Base-by-base conservation (phyloP, 2,113 vertebrate genomes). In the Symphodus melops region DNA sequence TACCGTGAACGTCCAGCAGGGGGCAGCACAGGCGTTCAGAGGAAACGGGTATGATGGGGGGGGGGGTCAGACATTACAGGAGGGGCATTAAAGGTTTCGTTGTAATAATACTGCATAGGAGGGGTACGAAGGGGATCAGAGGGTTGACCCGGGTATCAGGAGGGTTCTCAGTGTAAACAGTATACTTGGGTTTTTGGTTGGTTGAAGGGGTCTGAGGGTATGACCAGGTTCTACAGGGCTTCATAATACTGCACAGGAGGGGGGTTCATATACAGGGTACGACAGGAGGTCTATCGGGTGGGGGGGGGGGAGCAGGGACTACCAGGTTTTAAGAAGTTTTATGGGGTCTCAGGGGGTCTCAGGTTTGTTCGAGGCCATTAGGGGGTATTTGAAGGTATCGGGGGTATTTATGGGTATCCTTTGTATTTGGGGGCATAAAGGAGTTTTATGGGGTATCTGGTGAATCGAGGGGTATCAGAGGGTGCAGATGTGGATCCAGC, bases 1-100 rank as follows among this genome's bases (percentile, higher is more conserved):
- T 9, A 28, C 16, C 36, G 28, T 17, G 17, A 63, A 36, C 8
- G 9, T 61, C 73, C 84, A 77, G 56, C 52, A 69, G 72, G n/a
- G 55, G 66, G 72, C 48, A 60, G 39, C 56, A 72, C 61, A 56
- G 67, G 64, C 54, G 4, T 49, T 41, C 5, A 25, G 25, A 55
- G 51, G 20, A 19, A 17, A 8, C 3, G 28, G 25, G 36, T 21
- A 33, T 48, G 9, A 42, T 13, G 28, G 28, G 6, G 52, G 28
- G 6, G 52, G n/a, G 41, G 25, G 25, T 49, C 28, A 25, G 39
- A 39, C 42, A 10, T 7, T 25, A 52, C 1, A 12, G 28, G 28
- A 3, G 25, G 19, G 16, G 13, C 14, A 48, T 48, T 17, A 48
- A 48, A 17, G 46, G 14, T 17, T 48, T 17, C 2, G 6, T 17